These are phyloP conservation scores for Phenganax subtilis DNA, from an alignment of 92 coral and sea anemone genomes.

Conservation along the genomic window DNA sequence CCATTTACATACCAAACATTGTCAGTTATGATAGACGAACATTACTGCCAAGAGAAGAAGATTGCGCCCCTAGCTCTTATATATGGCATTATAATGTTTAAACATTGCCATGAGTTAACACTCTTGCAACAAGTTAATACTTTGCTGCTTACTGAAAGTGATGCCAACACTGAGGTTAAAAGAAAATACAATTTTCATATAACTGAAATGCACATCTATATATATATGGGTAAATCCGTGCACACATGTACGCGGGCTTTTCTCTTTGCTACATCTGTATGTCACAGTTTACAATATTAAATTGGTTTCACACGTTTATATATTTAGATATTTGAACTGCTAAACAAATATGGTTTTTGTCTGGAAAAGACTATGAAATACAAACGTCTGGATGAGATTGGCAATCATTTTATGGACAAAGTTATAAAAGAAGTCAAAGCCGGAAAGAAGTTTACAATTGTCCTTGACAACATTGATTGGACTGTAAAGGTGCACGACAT, in stretches of 20 bases:
- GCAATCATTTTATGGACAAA: neutral
- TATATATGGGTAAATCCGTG: too few relatives aligned
- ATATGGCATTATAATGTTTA: slow-evolving; percentile 44
- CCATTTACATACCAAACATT: slow-evolving; percentile 26
- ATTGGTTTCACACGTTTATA: too few relatives aligned
- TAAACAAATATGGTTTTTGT: slow-evolving; percentile 12
- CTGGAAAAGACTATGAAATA: neutral
- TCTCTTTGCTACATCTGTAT: too few relatives aligned
- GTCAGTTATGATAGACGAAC: slow-evolving; percentile 31
- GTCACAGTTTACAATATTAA: too few relatives aligned
- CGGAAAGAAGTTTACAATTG: neutral
- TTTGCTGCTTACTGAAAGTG: slow-evolving; percentile 39
- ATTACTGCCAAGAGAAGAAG: slow-evolving; percentile 30
- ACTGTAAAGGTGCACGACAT: slow-evolving; percentile 6
- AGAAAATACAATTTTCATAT: too few relatives aligned
- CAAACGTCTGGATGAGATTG: slow-evolving; percentile 1
- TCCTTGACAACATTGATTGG: slow-evolving; percentile 12
- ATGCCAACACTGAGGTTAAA: slow-evolving; percentile 39
- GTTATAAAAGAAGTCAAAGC: neutral
- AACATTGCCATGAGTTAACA: slow-evolving; percentile 44
- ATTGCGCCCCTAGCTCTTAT: slow-evolving; percentile 41
- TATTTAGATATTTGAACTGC: neutral
- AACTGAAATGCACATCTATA: too few relatives aligned
- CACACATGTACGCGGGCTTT: too few relatives aligned
- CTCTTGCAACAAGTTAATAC: slow-evolving; percentile 44